Evolutionary conservation across 2,113 vertebrate species (phyloP).

Genomic region (Trematocara stigmaticum): DNA sequence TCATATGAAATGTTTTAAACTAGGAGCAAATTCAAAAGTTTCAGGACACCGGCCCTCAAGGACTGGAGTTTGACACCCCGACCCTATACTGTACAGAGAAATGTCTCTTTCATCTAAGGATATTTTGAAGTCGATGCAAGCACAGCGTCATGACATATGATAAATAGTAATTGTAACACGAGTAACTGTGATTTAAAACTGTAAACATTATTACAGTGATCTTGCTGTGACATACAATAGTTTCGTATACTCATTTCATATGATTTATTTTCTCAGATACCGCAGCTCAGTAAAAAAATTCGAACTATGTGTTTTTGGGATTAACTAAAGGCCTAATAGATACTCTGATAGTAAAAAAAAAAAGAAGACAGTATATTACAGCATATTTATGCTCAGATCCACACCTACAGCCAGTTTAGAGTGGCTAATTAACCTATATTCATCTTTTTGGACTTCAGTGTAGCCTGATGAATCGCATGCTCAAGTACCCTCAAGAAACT

Average conservation of each 20-base stretch:
- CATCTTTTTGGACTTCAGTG: neutral
- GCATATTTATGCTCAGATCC: neutral
- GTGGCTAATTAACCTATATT: neutral
- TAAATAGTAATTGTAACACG: neutral
- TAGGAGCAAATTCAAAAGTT: neutral
- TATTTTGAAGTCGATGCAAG: neutral
- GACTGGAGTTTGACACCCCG: neutral
- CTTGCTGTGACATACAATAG: neutral
- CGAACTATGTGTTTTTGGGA: neutral
- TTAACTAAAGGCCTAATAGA: neutral
- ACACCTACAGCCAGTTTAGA: neutral
- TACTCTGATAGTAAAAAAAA: neutral
- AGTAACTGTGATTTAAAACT: neutral
- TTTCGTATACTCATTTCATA: neutral
- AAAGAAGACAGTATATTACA: neutral
- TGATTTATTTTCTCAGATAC: neutral
- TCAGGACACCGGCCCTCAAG: neutral
- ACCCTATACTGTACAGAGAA: neutral
- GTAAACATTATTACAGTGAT: neutral
- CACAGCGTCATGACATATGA: neutral
- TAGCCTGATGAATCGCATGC: neutral
- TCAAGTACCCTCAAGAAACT: neutral
- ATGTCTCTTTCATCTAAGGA: neutral
- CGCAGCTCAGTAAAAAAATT: neutral
- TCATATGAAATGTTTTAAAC: neutral